These are phyloP conservation scores for Ormyrus thymus DNA, from an alignment of 2,888 invertebrate species.

Conservation along the genomic window DNA sequence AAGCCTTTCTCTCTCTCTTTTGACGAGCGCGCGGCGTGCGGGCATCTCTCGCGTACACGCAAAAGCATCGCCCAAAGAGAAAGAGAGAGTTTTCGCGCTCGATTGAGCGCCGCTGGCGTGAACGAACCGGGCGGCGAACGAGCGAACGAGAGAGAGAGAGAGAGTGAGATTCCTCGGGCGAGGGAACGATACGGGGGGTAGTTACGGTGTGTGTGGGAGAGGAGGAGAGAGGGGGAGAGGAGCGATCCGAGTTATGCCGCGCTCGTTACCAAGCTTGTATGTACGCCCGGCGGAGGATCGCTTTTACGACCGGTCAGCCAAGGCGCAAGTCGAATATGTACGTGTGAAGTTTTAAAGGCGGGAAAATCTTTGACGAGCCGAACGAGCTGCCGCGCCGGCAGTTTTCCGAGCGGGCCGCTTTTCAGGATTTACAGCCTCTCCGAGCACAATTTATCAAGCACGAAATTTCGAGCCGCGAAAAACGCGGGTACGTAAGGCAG, in stretches of 20 bases:
- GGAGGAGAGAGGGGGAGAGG: constrained; percentile 21
- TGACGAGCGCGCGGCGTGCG: not conserved
- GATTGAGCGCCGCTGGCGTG: constrained; percentile 65
- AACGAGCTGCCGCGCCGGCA: too few species aligned
- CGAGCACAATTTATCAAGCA: not conserved
- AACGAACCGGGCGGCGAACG: constrained; percentile 63
- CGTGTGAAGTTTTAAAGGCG: not conserved
- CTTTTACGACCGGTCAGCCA: not conserved
- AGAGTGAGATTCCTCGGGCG: constrained; percentile 28
- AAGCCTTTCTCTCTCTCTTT: not conserved
- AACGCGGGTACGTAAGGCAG: constrained; percentile 41
- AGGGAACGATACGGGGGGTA: constrained; percentile 26
- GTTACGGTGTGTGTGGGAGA: constrained; percentile 19
- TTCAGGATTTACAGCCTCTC: too few species aligned
- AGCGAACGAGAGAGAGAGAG: constrained; percentile 35
- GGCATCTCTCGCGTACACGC: not conserved
- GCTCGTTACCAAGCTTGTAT: constrained; percentile 12
- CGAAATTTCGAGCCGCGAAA: constrained; percentile 35
- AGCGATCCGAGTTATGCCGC: constrained; percentile 35
- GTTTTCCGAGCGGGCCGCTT: too few species aligned
- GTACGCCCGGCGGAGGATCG: not conserved
- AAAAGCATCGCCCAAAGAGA: not conserved
- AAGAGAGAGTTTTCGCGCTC: constrained; percentile 45
- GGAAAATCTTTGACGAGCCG: too few species aligned
- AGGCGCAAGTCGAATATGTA: not conserved